Base-by-base conservation (phyloP, 2,888 invertebrate species). In the Erannis defoliaria region DNA sequence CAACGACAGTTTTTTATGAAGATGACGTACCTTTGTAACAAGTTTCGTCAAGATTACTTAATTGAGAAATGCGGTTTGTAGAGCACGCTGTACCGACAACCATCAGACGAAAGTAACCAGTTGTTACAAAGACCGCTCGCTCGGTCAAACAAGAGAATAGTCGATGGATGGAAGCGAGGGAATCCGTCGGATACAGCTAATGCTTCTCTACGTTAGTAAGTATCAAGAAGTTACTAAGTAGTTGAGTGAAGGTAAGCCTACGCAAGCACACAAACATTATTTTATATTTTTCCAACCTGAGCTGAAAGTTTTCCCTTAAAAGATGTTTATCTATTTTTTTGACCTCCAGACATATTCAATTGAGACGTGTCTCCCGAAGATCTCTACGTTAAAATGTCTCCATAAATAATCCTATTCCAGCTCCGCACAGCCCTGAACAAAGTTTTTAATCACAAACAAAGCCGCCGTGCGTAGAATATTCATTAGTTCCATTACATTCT, bases 371-470 rank as follows among this genome's bases (percentile, higher is more conserved):
- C 23, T 35, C 19, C 2, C 9, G 0, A 8, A 19, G n/a, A 56
- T 10, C 10, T 31, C 1, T 12, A 54, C 23, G 14, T 29, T 37
- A 55, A 55, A 48, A 48, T 40, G 48, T 40, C 29, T 40, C 19
- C 26, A 16, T 23, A 48, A 54, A 49, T 43, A 49, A 59, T 59
- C 33, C 12, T 35, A 35, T 53, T 54, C 16, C 19, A 35, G 12
- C n/a, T 42, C 4, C 18, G 8, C 26, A 33, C 16, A 42, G 49
- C 40, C 38, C 19, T 5, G 42, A 35, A 42, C 21, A 46, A 55
- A 60, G 49, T 49, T 60, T 58, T 49, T 60, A 60, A 60, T 60
- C 43, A 60, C 60, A 60, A 49, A 60, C 59, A 60, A 49, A 49
- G 19, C 59, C 21, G 38, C 16, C 53, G 40, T 49, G 60, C 35